Evolutionary conservation across 92 coral and sea anemone species (phyloP).

Genomic region (Bergia puertoricense): DNA sequence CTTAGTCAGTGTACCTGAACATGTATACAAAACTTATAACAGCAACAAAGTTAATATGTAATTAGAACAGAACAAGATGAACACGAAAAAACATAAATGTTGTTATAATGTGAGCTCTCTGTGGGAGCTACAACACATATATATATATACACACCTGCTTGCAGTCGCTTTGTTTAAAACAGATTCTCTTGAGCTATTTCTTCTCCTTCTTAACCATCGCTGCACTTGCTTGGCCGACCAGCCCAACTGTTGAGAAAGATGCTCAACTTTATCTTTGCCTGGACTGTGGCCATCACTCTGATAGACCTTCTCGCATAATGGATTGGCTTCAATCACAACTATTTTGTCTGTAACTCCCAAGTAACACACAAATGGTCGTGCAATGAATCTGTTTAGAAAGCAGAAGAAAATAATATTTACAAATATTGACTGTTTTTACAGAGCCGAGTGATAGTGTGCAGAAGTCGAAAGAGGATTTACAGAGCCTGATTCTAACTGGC

Average conservation of each 20-base stretch:
- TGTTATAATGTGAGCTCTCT: not conserved
- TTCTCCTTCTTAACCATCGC: constrained; percentile 59
- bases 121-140: too few species aligned
- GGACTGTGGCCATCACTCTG: constrained; percentile 23
- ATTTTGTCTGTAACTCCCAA: constrained; percentile 56
- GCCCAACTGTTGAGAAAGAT: constrained; percentile 49
- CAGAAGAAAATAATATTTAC: not conserved
- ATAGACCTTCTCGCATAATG: constrained; percentile 47
- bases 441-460: not conserved
- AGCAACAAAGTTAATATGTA: too few species aligned
- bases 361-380: constrained; percentile 56
- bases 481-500: not conserved
- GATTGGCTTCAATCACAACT: constrained; percentile 29
- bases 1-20: too few species aligned
- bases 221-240: constrained; percentile 57
- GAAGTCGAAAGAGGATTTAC: not conserved
- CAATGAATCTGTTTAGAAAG: constrained; percentile 43
- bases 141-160: constrained; percentile 41
- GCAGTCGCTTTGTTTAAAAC: constrained; percentile 57
- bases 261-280: constrained; percentile 13
- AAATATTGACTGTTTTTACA: not conserved
- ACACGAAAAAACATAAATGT: too few species aligned
- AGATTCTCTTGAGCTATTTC: constrained; percentile 26
- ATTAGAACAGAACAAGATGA: too few species aligned
- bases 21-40: too few species aligned